phyloP scores from a whole-genome alignment of 2,797 vertebrate genomes.

The Gobionotothen gibberifrons region DNA sequence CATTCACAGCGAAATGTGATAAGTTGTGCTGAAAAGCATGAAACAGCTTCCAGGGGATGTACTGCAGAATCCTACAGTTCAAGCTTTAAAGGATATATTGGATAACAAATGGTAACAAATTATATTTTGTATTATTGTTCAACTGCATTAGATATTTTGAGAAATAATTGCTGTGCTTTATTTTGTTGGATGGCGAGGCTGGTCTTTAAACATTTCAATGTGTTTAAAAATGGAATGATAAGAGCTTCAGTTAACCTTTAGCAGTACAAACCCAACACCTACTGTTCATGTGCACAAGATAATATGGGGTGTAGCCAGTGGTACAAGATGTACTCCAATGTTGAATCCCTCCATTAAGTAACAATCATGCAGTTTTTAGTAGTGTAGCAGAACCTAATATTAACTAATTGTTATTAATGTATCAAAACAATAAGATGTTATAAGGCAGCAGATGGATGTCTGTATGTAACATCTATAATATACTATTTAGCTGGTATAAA shows the following conservation, averaged over 20 bases:
- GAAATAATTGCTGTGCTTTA: no score
- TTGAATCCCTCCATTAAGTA: neutral
- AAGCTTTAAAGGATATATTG: no score
- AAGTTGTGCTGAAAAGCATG: no score
- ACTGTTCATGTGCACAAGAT: neutral
- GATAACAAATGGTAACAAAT: no score
- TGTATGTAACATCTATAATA: neutral
- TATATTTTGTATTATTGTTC: no score
- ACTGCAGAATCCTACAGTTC: no score
- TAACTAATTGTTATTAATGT: no score
- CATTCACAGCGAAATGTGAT: no score
- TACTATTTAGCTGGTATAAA: neutral
- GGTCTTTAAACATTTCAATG: no score
- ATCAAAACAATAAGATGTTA: neutral
- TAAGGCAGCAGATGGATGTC: neutral
- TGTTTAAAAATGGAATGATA: neutral
- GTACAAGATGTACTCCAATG: neutral
- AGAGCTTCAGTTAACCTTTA: neutral
- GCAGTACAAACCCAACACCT: neutral
- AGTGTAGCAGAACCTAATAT: neutral
- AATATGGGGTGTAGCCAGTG: neutral
- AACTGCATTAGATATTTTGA: no score
- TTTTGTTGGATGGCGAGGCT: no score
- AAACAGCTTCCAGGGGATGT: no score
- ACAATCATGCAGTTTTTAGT: neutral